These are phyloP conservation scores for Leptoclinus maculatus DNA, from an alignment of 2,797 vertebrate species.

Conservation along the genomic window DNA sequence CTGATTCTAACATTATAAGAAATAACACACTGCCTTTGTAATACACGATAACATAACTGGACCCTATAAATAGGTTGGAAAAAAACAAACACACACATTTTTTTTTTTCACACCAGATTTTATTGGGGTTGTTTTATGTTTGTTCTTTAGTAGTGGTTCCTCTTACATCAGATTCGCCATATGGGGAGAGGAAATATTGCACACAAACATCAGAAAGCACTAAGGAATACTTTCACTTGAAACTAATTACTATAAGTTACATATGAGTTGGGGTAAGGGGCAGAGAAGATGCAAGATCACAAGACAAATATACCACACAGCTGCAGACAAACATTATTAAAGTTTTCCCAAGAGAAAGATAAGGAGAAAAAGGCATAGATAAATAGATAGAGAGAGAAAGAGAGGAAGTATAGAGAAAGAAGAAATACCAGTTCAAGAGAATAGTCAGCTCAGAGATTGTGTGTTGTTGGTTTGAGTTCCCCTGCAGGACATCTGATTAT, in stretches of 20 bases:
- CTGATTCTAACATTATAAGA: neutral
- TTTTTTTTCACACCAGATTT: slow-evolving; percentile 88
- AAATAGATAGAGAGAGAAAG: slow-evolving; percentile 70
- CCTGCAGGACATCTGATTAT: slow-evolving; percentile 47
- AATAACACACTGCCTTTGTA: neutral
- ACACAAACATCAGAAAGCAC: slow-evolving; percentile 99
- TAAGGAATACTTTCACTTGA: slow-evolving; percentile 96
- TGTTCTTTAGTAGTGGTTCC: slow-evolving; percentile 86
- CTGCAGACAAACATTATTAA: slow-evolving; percentile 95
- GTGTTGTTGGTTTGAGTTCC: slow-evolving; percentile 59
- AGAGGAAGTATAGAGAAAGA: slow-evolving; percentile 65
- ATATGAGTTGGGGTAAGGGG: slow-evolving; percentile 89
- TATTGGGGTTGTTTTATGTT: slow-evolving; percentile 91
- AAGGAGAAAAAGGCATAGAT: slow-evolving; percentile 78
- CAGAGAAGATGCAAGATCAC: slow-evolving; percentile 93
- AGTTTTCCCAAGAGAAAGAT: slow-evolving; percentile 91
- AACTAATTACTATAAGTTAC: slow-evolving; percentile 95
- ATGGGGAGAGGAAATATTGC: slow-evolving; percentile 92
- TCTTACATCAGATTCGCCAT: slow-evolving; percentile 93
- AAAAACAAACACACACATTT: slow-evolving; percentile 16
- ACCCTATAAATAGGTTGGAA: neutral
- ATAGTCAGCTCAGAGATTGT: slow-evolving; percentile 54
- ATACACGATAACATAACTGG: neutral
- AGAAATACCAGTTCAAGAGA: slow-evolving; percentile 63
- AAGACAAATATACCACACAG: slow-evolving; percentile 95